Evolutionary conservation across 35 echinoderm and acorn worm genomes (phyloP), one percentile per base, ranked within the genome.

Genomic region (Ophioderma brevispina): DNA sequence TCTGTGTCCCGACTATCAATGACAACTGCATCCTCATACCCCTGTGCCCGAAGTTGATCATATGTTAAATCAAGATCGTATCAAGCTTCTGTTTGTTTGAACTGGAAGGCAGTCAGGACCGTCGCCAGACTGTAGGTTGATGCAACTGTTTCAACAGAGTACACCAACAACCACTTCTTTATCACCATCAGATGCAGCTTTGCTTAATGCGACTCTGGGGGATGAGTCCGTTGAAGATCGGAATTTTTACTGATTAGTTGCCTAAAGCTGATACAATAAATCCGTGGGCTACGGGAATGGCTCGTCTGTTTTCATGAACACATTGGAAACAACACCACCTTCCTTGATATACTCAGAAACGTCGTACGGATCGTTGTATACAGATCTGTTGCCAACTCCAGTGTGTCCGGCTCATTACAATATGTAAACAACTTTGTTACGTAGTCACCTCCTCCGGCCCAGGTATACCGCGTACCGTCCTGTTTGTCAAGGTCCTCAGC

Each of bases 371-470:
- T 46, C 41, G 17, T 46, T 46, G 41, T 8, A 8, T 4, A 4
- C 4, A 17, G 17, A 46, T 4, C 4, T n/a, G n/a, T 46, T 46
- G 41, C 41, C 4, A n/a, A 17, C 82, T 64, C 49, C 39, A 2
- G 33, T 78, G 89, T 91, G 89, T 15, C 80, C 4, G 1, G 56
- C 0, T 31, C 85, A 36, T 34, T 85, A 33, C 23, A 77, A 76
- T 25, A 31, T 17, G 21, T 25, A 78, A 43, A 39, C 82, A 34
- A 75, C 70, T 70, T n/a, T n/a, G 84, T 18, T 1, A 76, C n/a
- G 64, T 85, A 91, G 81, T 91, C 89, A 77, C 30, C n/a, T n/a
- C n/a, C n/a, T n/a, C n/a, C n/a, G n/a, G n/a, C 56, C 89, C 89
- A 91, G 2, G 18, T 31, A 39, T 91, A 91, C 1, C 28, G 3